Percentiles rank a stretch among this genome's conserved stretches.
phyloP scores from a whole-genome alignment of 1,140 invertebrate genomes.

The Octopus sinensis region DNA sequence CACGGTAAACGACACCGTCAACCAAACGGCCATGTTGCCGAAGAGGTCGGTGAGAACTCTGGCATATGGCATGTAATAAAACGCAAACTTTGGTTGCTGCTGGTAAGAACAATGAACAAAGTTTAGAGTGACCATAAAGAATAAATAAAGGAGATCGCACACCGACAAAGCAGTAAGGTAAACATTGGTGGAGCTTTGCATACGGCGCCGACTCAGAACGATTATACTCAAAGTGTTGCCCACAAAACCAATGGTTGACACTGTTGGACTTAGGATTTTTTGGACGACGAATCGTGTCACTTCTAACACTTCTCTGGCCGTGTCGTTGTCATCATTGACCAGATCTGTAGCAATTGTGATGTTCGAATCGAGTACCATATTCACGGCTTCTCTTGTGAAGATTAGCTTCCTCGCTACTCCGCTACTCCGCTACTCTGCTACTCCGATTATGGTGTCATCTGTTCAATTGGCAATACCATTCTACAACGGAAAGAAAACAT shows the following conservation, averaged over 20 bases:
- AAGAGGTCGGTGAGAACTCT: slow-evolving; percentile 67
- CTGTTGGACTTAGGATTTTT: slow-evolving; percentile 34
- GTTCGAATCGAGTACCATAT: neutral
- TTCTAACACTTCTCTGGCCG: neutral
- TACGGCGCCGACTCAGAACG: slow-evolving; percentile 67
- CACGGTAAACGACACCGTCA: slow-evolving; percentile 75
- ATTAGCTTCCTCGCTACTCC: neutral
- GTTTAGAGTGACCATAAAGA: slow-evolving; percentile 58
- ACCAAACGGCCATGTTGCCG: slow-evolving; percentile 71
- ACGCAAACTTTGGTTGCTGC: slow-evolving; percentile 25
- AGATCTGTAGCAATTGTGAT: neutral
- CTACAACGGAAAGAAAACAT: neutral
- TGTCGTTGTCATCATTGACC: neutral
- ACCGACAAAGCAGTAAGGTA: slow-evolving; percentile 73
- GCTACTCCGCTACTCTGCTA: too few species aligned
- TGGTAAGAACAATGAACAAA: slow-evolving; percentile 36
- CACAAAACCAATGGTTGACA: slow-evolving; percentile 36
- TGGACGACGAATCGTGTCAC: slow-evolving; percentile 41
- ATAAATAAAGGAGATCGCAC: slow-evolving; percentile 70
- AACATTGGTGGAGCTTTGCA: slow-evolving; percentile 72
- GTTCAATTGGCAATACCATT: neutral
- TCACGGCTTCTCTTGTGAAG: neutral
- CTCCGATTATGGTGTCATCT: neutral
- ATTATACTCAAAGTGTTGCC: slow-evolving; percentile 46
- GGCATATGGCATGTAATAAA: slow-evolving; percentile 59